Base-by-base conservation (phyloP, 2,797 vertebrate species). In the Rhinoraja longicauda region DNA sequence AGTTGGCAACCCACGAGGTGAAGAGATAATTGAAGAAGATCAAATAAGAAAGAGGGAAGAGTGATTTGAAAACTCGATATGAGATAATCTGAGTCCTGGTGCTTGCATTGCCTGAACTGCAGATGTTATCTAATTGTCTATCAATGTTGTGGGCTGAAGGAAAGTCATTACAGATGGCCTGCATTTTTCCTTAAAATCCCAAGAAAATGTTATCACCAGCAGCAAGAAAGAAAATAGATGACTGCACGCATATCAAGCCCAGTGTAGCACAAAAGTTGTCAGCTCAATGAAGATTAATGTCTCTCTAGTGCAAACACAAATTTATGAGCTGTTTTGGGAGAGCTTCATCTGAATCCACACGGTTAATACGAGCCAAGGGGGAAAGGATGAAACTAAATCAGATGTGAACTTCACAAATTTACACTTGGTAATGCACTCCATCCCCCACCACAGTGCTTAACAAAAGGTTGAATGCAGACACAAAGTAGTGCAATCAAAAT, bases 231-330 rank as follows among this genome's bases (percentile, higher is more conserved):
- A 36, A 77, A 77, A 77, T 19, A 36, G 76, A 36, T 36, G n/a
- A 77, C 13, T 77, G 76, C n/a, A 88, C 29, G 59, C 62, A 67
- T 84, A 21, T 36, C 59, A 67, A 67, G 15, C 59, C n/a, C n/a
- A 32, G 59, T 67, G 59, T 36, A 88, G 64, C 59, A 88, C 84
- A 88, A 64, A 88, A 70, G 93, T 90, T 8, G 0, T 94, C 79
- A 92, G 62, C 59, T 32, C 76, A 26, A 19, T 64, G 70, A 90
- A 93, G 64, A 93, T 62, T 36, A 17, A 90, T 90, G 32, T 36
- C 39, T 21, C 62, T 36, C 84, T 19, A 26, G n/a, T 76, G 21
- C 82, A 76, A 67, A 93, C 64, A 62, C 93, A 78, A 57, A 64
- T 88, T 88, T 73, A 76, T 90, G 39, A 76, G 29, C 72, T 26